Evolutionary conservation across 2,113 vertebrate genomes (phyloP), one percentile per base, ranked within the genome.

Genomic region (Megaleporinus macrocephalus): DNA sequence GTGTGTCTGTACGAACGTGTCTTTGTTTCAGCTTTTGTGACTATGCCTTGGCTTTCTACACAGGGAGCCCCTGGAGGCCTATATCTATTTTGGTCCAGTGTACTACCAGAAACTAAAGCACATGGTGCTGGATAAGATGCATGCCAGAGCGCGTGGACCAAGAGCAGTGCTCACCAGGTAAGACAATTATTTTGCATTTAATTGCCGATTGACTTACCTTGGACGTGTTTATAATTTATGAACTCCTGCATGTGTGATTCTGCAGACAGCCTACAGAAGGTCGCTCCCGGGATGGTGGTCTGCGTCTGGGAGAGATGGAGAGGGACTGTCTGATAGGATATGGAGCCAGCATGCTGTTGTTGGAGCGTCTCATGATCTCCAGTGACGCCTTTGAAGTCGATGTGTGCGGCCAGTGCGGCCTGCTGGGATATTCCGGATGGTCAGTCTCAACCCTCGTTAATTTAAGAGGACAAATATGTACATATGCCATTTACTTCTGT

Each of bases 111-210:
- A 99, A 82, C 94, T 99, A 74, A 99, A 99, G 84, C 98, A 99
- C 90, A 99, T 99, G 98, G 98, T 99, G 44, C 92, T 99, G 62
- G 98, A 99, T 89, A 99, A 99, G 91, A 99, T 99, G 98, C 98
- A 99, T 0, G 98, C 97, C 77, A 93, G 98, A 90, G 98, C 98
- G 72, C 94, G 98, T 47, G 98, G 98, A 14, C 98, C 98, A 5
- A 94, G 98, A 78, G 98, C 98, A 0, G 98, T 99, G 73, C 97
- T 99, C 18, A 99, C 98, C 90, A 97, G 98, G 98, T 99, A 92
- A 79, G 53, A 6, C 41, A 44, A 10, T 44, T 44, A 24, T 12
- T 20, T 16, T 29, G 49, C 2, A 7, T 36, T 36, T 36, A 36
- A 36, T 4, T 36, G 36, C 7, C 36, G 3, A 4, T 36, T 36